These are phyloP conservation scores for Pectinophora gossypiella DNA, from an alignment of 1,140 invertebrate species.

Conservation along the genomic window DNA sequence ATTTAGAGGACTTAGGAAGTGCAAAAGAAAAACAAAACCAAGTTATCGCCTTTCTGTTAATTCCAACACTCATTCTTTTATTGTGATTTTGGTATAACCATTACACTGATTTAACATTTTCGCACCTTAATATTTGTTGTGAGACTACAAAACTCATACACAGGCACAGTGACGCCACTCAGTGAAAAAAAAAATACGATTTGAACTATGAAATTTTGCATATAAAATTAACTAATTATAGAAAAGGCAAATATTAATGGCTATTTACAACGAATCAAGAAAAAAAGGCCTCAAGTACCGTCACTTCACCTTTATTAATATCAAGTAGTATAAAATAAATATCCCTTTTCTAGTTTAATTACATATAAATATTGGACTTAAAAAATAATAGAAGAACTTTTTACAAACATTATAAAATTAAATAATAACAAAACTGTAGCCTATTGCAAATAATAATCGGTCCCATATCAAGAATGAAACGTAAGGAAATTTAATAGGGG, in stretches of 20 bases:
- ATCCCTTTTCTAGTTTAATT: conserved; percentile 61
- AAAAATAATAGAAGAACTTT: conserved; percentile 46
- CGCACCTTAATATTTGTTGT: conserved; percentile 75
- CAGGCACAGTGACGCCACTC: conserved; percentile 46
- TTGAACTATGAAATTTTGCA: neutral
- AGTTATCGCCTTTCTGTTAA: conserved; percentile 66
- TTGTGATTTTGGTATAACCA: conserved; percentile 67
- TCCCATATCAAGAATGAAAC: conserved; percentile 33
- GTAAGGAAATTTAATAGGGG: conserved; percentile 11
- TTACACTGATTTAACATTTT: conserved; percentile 44
- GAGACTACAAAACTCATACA: conserved; percentile 59
- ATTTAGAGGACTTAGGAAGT: conserved; percentile 44
- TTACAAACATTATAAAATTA: conserved; percentile 55
- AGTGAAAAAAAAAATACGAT: conserved; percentile 23
- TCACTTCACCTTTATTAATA: conserved; percentile 39
- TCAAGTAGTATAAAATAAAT: conserved; percentile 51
- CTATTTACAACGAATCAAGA: neutral
- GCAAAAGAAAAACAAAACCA: conserved; percentile 48
- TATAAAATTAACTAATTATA: too few relatives aligned
- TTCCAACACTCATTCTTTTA: conserved; percentile 74
- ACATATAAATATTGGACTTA: conserved; percentile 66
- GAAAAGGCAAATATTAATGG: neutral
- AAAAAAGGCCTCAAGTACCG: conserved; percentile 26
- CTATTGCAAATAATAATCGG: conserved; percentile 33
- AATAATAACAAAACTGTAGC: conserved; percentile 28